phyloP scores from a whole-genome alignment of 2,888 invertebrate species.

The Epinotia ramella region DNA sequence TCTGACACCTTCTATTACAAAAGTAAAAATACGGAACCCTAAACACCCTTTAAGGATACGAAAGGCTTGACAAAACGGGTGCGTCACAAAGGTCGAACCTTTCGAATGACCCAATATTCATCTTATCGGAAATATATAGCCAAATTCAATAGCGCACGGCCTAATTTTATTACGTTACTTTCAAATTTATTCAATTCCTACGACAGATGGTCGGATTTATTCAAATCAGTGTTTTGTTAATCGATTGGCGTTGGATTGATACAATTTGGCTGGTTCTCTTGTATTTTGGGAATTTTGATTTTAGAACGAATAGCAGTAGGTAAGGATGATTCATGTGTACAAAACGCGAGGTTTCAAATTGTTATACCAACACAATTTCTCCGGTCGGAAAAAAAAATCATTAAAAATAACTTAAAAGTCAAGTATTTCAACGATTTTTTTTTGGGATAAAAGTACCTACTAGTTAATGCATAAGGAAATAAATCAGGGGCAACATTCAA shows the following conservation, averaged over 20 bases:
- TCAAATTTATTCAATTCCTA: conserved; percentile 34
- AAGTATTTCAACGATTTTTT: too few species aligned
- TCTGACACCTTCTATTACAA: neutral
- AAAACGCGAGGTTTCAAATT: too few species aligned
- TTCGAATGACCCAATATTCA: conserved; percentile 43
- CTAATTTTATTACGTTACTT: conserved; percentile 41
- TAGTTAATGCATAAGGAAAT: too few species aligned
- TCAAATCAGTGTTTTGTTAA: conserved; percentile 23
- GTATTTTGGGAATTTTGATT: neutral
- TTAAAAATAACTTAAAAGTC: too few species aligned
- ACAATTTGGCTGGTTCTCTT: neutral
- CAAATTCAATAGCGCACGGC: conserved; percentile 17
- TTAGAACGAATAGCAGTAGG: neutral
- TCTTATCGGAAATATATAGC: conserved; percentile 32
- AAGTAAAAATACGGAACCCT: neutral
- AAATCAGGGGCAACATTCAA: neutral
- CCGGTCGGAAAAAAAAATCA: too few species aligned
- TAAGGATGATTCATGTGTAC: too few species aligned
- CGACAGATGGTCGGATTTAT: conserved; percentile 27
- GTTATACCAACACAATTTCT: too few species aligned
- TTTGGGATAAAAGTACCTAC: too few species aligned
- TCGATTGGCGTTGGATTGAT: conserved; percentile 19
- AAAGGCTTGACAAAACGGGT: conserved; percentile 39
- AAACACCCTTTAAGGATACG: conserved; percentile 24
- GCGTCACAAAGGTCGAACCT: conserved; percentile 40